Base-by-base conservation (phyloP, 2,888 invertebrate species). In the Cryptocheilus praepositus region DNA sequence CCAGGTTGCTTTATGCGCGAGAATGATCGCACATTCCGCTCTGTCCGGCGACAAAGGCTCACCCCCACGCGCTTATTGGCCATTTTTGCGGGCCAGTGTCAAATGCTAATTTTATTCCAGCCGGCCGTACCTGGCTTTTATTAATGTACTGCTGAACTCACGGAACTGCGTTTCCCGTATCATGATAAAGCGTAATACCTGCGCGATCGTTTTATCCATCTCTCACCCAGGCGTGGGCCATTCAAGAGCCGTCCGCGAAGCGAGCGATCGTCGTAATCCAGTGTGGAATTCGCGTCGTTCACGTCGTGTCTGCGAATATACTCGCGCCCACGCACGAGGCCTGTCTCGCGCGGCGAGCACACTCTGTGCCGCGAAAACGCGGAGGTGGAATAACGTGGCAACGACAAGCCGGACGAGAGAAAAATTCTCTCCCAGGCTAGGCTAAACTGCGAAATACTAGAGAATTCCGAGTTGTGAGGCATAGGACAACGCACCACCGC, bases 241-340 rank as follows among this genome's bases (percentile, higher is more conserved):
- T 64, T 74, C 70, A 59, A 66, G 66, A 58, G 61, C 58, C 57
- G 71, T 69, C 65, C 28, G 49, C 61, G 60, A 62, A 54, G 28
- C 61, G 56, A 36, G 54, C 64, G 69, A 69, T 65, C 70, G 59
- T 67, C 67, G 70, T 71, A 73, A 75, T 75, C 63, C 67, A 72
- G 62, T 59, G 45, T 73, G 75, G 70, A 69, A 76, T 76, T 73
- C 66, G 70, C 67, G 64, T 67, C 64, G 64, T 64, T 53, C 61
- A 63, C 65, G 64, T 70, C 74, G 64, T 57, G 64, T 67, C 70
- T 63, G 72, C 62, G 67, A 70, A 74, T 70, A 70, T 59, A 46
- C 60, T 59, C 66, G 66, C 72, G 72, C 64, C 74, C 67, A 62
- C 69, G 54, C n/a, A 53, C n/a, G 18, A 55, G 65, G 67, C 58